Percentiles rank a stretch among this genome's conserved stretches.
Conservation (phyloP, 2,888 invertebrate genomes). For the Melanchra persicariae region DNA sequence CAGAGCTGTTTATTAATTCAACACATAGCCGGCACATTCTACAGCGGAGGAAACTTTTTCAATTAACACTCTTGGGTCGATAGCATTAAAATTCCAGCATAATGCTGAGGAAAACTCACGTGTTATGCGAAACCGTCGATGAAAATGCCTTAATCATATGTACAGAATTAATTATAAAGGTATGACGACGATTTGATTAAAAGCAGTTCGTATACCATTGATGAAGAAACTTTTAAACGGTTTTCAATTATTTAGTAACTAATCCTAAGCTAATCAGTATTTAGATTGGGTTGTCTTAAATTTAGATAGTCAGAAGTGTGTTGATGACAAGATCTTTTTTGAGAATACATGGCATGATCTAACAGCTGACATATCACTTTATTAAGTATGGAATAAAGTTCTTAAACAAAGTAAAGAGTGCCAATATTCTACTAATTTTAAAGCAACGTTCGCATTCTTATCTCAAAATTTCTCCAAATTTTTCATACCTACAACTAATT, state of each 20-base stretch:
- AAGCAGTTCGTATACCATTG: slow-evolving; percentile 13
- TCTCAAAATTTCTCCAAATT: too few relatives aligned
- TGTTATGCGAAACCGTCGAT: slow-evolving; percentile 68
- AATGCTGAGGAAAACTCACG: slow-evolving; percentile 76
- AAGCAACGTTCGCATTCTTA: too few relatives aligned
- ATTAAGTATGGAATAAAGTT: neutral
- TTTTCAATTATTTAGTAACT: neutral
- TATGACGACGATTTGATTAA: slow-evolving; percentile 15
- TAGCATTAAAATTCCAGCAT: slow-evolving; percentile 86
- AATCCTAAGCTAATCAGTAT: neutral
- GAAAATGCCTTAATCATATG: slow-evolving; percentile 67
- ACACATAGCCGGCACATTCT: slow-evolving; percentile 81
- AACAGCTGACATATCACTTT: neutral
- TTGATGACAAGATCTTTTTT: neutral
- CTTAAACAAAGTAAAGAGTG: neutral
- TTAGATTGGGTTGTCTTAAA: neutral
- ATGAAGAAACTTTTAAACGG: neutral
- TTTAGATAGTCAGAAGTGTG: neutral
- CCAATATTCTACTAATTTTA: too few relatives aligned
- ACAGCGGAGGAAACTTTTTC: slow-evolving; percentile 84
- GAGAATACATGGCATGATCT: neutral
- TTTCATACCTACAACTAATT: too few relatives aligned
- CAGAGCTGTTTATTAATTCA: slow-evolving; percentile 84
- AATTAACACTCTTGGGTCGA: slow-evolving; percentile 84
- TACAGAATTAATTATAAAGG: slow-evolving; percentile 53